Evolutionary conservation across 2,888 invertebrate genomes (phyloP).

Genomic region (Agonum fuliginosum): DNA sequence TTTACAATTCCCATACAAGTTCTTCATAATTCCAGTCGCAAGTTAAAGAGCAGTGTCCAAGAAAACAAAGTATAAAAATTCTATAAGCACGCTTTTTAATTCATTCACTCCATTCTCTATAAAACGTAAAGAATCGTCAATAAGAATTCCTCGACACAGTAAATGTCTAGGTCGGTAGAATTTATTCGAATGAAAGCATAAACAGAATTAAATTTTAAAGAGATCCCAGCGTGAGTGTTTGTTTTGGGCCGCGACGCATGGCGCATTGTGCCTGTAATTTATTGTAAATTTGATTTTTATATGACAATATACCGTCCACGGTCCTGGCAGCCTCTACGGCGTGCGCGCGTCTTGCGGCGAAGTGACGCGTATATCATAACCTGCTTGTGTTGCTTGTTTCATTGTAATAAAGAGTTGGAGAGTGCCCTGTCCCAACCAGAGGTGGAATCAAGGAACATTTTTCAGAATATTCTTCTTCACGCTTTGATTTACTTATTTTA

Average conservation of each 20-base stretch:
- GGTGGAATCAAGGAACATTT: too few species aligned
- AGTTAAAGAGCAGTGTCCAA: too few species aligned
- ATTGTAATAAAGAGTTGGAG: slow-evolving; percentile 4
- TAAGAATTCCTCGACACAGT: slow-evolving; percentile 51
- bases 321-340: slow-evolving; percentile 4
- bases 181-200: slow-evolving; percentile 61
- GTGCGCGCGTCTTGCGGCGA: slow-evolving; percentile 17
- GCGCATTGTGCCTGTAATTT: slow-evolving; percentile 60
- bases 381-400: neutral
- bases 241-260: slow-evolving; percentile 60
- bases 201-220: slow-evolving; percentile 63
- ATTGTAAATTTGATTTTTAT: slow-evolving; percentile 48
- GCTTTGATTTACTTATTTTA: too few species aligned
- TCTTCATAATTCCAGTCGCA: too few species aligned
- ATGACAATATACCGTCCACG: slow-evolving; percentile 38
- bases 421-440: too few species aligned
- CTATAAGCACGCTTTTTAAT: neutral
- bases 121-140: slow-evolving; percentile 58
- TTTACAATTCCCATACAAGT: too few species aligned
- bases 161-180: slow-evolving; percentile 62
- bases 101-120: neutral
- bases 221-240: slow-evolving; percentile 63
- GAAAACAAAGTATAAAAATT: neutral
- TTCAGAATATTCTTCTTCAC: too few species aligned
- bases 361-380: slow-evolving; percentile 15